A percentile compares a stretch with the other conserved stretches of the same genome.
Evolutionary conservation across 2,888 invertebrate species (phyloP).

Genomic region (Tridacna crocea): DNA sequence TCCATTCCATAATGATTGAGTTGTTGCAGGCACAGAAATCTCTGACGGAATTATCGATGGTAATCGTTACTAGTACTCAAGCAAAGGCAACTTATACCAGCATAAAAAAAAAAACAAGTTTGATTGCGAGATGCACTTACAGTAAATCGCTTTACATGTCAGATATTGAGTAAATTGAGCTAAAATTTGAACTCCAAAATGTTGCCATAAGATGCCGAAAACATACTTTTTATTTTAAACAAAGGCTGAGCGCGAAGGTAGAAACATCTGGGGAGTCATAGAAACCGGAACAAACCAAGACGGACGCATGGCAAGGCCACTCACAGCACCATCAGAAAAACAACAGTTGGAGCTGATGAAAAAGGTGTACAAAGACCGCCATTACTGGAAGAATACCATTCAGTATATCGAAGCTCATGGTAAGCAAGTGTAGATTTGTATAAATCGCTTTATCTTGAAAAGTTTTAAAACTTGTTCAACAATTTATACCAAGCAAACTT

Average conservation of each 20-base stretch:
- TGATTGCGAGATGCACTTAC: background rate
- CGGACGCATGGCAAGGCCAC: constrained; percentile 63
- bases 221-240: background rate
- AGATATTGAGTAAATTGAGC: too few species aligned
- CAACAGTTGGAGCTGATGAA: constrained; percentile 60
- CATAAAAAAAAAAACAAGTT: too few species aligned
- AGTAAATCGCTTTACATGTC: too few species aligned
- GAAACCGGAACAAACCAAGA: constrained; percentile 65
- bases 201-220: background rate
- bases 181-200: too few species aligned
- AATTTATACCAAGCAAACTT: too few species aligned
- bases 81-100: too few species aligned
- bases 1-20: too few species aligned
- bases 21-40: too few species aligned
- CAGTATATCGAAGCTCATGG: constrained; percentile 72
- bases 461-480: background rate
- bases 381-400: constrained; percentile 44
- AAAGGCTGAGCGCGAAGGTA: constrained; percentile 63
- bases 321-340: constrained; percentile 63
- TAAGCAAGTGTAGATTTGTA: constrained; percentile 18
- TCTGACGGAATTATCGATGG: too few species aligned
- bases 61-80: too few species aligned
- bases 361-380: constrained; percentile 43
- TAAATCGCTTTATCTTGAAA: background rate
- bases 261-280: constrained; percentile 66